phyloP scores from a whole-genome alignment of 2,888 invertebrate species.

The Agriopis leucophaearia region DNA sequence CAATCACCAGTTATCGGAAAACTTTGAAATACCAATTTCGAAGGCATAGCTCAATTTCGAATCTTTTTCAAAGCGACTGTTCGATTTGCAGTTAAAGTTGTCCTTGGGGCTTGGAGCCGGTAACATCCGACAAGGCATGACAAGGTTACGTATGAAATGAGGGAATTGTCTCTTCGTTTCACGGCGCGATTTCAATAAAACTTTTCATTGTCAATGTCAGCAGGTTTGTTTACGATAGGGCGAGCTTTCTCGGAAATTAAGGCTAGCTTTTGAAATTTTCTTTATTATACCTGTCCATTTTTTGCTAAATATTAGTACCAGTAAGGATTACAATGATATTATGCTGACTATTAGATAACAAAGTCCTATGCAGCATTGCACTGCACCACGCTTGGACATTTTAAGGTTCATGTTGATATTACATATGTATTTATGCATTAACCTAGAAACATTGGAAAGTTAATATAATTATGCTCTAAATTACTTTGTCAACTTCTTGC shows the following conservation, averaged over 20 bases:
- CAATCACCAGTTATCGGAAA: constrained; percentile 23
- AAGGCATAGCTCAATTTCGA: constrained; percentile 11
- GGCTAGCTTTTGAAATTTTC: background rate
- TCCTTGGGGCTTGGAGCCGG: constrained; percentile 18
- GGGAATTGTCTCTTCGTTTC: constrained; percentile 27
- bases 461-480: too few relatives aligned
- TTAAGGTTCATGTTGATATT: too few relatives aligned
- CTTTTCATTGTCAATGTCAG: constrained; percentile 39
- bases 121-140: constrained; percentile 23
- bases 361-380: too few relatives aligned
- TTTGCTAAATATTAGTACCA: too few relatives aligned
- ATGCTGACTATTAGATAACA: too few relatives aligned
- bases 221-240: constrained; percentile 30
- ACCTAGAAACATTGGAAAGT: too few relatives aligned
- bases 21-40: constrained; percentile 22
- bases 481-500: too few relatives aligned
- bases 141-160: constrained; percentile 27
- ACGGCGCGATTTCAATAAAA: constrained; percentile 37
- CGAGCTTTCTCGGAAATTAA: background rate
- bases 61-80: constrained; percentile 13
- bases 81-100: constrained; percentile 38
- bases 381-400: too few relatives aligned
- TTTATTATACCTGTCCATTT: too few relatives aligned
- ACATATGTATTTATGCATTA: too few relatives aligned
- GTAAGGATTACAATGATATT: too few relatives aligned